Evolutionary conservation across 2,113 vertebrate species (phyloP).

Genomic region (Archocentrus centrarchus): DNA sequence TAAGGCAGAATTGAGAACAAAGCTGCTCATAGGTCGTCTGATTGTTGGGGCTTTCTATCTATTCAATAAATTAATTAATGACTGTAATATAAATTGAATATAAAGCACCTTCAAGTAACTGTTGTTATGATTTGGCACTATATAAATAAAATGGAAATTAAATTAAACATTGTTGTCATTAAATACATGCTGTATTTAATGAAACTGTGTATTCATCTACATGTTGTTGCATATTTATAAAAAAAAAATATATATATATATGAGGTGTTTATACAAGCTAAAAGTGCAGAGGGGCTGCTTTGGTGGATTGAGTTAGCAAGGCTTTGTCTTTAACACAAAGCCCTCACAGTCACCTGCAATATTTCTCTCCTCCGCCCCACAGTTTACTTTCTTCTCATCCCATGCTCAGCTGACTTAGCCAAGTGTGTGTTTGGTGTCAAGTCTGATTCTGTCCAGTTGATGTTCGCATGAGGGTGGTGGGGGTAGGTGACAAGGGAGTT

Average conservation of each 20-base stretch:
- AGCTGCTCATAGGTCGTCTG: background rate
- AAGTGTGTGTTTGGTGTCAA: conserved; percentile 61
- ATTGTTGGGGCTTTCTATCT: too few species aligned
- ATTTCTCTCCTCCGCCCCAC: conserved; percentile 5
- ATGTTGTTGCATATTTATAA: rapidly evolving
- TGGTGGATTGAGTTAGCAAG: background rate
- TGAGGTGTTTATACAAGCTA: background rate
- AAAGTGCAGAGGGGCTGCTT: background rate
- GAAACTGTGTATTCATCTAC: background rate
- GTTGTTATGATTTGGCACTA: too few species aligned
- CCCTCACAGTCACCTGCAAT: conserved; percentile 28
- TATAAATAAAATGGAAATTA: too few species aligned
- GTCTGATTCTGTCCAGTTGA: conserved; percentile 57
- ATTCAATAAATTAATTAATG: too few species aligned
- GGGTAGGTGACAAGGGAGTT: conserved; percentile 39
- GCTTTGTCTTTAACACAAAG: conserved; percentile 35
- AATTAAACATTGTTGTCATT: too few species aligned
- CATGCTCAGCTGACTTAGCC: conserved; percentile 27
- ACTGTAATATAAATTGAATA: too few species aligned
- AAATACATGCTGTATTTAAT: too few species aligned
- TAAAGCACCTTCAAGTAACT: too few species aligned
- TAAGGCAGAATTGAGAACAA: background rate
- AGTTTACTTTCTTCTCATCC: conserved; percentile 34
- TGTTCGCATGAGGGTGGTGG: conserved; percentile 8
- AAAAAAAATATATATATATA: background rate